A percentile compares a stretch with the other conserved stretches of the same genome.
These are phyloP conservation scores for Halisarca cf. caerulea DNA, from an alignment of 37 sponge, comb jelly and placozoan genomes.

Conservation along the genomic window DNA sequence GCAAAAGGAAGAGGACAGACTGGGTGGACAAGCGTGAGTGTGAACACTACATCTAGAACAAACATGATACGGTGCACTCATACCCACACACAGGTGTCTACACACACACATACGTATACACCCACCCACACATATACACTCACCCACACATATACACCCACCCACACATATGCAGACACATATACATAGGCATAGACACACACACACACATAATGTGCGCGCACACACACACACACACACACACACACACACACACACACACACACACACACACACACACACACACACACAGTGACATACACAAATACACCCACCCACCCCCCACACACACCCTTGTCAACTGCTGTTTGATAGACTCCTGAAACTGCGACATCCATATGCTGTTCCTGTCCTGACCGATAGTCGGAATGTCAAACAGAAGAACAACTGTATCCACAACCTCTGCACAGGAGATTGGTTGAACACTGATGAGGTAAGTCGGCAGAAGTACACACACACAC, in stretches of 20 bases:
- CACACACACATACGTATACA: too few species aligned
- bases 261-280: not conserved
- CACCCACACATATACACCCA: too few species aligned
- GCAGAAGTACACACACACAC: not conserved
- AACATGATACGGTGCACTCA: too few species aligned
- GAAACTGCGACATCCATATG: not conserved
- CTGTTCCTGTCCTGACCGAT: not conserved
- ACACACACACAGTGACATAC: not conserved
- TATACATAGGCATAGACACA: too few species aligned
- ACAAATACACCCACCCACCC: not conserved
- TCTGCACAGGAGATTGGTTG: not conserved
- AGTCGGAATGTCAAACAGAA: not conserved
- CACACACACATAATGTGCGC: too few species aligned
- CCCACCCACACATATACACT: too few species aligned
- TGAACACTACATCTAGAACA: too few species aligned
- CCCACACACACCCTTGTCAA: not conserved
- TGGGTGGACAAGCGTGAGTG: too few species aligned
- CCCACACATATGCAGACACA: too few species aligned
- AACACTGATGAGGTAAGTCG: not conserved
- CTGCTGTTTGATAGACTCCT: constrained; percentile 1
- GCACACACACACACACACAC: too few species aligned
- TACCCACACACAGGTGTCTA: too few species aligned
- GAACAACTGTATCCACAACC: not conserved
- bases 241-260: not conserved
- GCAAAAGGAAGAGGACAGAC: too few species aligned